A percentile compares a stretch with the other conserved stretches of the same genome.
phyloP scores from a whole-genome alignment of 37 sponge, comb jelly and placozoan species.

The Theonella swinhoei region DNA sequence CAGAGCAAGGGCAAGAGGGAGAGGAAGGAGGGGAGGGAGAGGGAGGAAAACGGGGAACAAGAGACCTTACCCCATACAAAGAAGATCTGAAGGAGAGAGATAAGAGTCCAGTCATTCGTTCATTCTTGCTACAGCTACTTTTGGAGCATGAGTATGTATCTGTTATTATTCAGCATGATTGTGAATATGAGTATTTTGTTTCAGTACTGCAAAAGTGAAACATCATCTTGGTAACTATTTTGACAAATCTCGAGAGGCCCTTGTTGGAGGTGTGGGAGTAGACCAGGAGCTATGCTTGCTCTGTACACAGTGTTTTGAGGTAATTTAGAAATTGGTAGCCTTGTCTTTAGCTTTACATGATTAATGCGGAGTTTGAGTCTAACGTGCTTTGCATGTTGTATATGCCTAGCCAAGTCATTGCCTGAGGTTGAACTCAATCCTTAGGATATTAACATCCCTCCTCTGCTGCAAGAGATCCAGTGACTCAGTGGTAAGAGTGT shows the following conservation, averaged over 20 bases:
- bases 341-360: too few relatives aligned
- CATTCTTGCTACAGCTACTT: constrained; percentile 69
- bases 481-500: too few relatives aligned
- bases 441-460: too few relatives aligned
- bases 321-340: constrained; percentile 4
- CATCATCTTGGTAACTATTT: constrained; percentile 48
- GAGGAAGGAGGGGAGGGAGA: not conserved
- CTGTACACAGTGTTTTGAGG: constrained; percentile 79
- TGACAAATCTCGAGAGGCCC: constrained; percentile 19
- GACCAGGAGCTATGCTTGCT: constrained; percentile 57
- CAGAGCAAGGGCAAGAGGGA: constrained; percentile 7
- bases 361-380: too few relatives aligned
- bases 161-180: not conserved
- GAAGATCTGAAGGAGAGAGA: constrained; percentile 46
- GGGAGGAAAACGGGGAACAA: constrained; percentile 14
- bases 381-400: too few relatives aligned
- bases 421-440: too few relatives aligned
- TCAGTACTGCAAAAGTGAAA: constrained; percentile 50
- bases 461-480: too few relatives aligned
- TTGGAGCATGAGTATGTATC: constrained; percentile 53
- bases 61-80: constrained; percentile 46
- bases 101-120: constrained; percentile 59
- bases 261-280: not conserved
- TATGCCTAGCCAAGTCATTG: too few relatives aligned
- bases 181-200: not conserved